A percentile compares a stretch with the other conserved stretches of the same genome.
Evolutionary conservation across 2,888 invertebrate genomes (phyloP).

Genomic region (Drosophila bunnanda): DNA sequence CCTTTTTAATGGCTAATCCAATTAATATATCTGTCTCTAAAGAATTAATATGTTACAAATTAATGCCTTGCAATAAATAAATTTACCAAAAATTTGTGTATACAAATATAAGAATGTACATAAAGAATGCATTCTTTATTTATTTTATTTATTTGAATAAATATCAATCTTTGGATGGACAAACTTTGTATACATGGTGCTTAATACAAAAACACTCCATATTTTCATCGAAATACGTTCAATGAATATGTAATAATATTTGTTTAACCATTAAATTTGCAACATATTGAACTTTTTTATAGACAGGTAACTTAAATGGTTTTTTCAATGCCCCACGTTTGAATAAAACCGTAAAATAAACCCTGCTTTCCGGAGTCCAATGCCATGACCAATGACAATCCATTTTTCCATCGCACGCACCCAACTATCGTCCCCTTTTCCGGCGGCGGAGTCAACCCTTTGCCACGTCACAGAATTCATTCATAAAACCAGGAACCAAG

Average conservation of each 20-base stretch:
- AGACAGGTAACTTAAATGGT: background rate
- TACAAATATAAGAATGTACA: background rate
- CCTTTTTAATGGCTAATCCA: background rate
- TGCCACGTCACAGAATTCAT: conserved; percentile 57
- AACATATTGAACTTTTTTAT: background rate
- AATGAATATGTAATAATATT: background rate
- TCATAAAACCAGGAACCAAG: conserved; percentile 60
- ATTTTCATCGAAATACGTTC: background rate
- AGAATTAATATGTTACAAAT: background rate
- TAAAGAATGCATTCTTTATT: too few species aligned
- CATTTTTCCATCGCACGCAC: conserved; percentile 56
- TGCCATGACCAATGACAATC: conserved; percentile 75
- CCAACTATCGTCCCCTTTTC: conserved; percentile 5
- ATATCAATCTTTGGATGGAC: background rate
- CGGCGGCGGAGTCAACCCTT: conserved; percentile 30
- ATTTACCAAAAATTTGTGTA: background rate
- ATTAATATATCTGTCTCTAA: background rate
- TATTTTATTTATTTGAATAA: background rate
- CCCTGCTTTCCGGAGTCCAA: conserved; percentile 25
- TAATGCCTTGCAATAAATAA: background rate
- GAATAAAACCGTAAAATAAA: conserved; percentile 1
- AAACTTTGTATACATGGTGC: background rate
- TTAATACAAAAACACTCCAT: background rate
- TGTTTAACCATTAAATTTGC: background rate
- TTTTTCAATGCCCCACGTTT: background rate